Conservation (phyloP, 2,113 vertebrate species). For the Chloropsis cyanopogon region DNA sequence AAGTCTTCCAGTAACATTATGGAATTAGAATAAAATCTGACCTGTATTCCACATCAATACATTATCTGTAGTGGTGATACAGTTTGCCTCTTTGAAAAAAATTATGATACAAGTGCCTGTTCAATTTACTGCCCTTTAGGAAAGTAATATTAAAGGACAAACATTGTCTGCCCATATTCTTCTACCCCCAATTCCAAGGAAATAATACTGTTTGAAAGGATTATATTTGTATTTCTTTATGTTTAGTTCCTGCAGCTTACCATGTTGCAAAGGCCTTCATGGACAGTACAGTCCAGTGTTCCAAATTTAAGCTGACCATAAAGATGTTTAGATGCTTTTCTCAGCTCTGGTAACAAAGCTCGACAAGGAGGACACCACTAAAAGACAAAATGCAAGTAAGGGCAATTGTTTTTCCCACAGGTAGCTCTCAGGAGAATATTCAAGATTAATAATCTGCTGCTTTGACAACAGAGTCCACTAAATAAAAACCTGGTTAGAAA, state of each 20-base stretch:
- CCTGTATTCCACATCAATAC: not conserved
- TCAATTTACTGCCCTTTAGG: not conserved
- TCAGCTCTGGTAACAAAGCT: conserved; percentile 91
- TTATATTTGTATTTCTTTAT: not conserved
- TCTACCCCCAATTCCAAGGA: not conserved
- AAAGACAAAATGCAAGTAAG: conserved; percentile 4
- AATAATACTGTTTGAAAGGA: not conserved
- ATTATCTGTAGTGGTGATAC: not conserved
- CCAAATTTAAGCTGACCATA: conserved; percentile 92
- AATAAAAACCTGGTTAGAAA: not conserved
- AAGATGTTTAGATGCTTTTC: conserved; percentile 93
- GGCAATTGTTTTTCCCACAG: not conserved
- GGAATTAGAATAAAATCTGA: not conserved
- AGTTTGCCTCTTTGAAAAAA: not conserved
- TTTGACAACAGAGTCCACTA: not conserved
- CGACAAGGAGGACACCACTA: conserved; percentile 97
- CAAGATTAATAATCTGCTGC: not conserved
- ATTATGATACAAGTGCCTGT: not conserved
- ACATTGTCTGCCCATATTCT: not conserved
- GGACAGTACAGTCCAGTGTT: conserved; percentile 93
- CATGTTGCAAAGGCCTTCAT: conserved; percentile 88
- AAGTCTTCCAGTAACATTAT: not conserved
- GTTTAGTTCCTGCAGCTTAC: conserved; percentile 69
- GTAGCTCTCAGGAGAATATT: not conserved
- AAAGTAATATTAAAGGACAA: not conserved